Evolutionary conservation across 2,888 invertebrate genomes (phyloP).

Genomic region (Lamellibrachia columna): DNA sequence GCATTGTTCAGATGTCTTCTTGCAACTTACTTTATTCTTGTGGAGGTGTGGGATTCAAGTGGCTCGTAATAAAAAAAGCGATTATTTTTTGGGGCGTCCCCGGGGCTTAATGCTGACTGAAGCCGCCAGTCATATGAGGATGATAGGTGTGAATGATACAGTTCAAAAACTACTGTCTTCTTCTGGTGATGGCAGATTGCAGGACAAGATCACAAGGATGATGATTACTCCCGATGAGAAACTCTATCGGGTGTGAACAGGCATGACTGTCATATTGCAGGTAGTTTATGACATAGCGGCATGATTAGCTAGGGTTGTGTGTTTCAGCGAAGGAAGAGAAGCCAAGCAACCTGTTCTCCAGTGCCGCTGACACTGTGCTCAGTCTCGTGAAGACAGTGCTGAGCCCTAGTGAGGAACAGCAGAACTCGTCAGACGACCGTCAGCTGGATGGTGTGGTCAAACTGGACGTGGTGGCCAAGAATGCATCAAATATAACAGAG

Average conservation of each 20-base stretch:
- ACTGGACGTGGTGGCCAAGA: conserved; percentile 8
- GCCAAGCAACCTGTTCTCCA: conserved; percentile 11
- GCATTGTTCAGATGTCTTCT: not conserved
- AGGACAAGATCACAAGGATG: no score
- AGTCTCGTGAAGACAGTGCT: conserved; percentile 43
- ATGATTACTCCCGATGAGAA: no score
- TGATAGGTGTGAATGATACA: no score
- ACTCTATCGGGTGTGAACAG: no score
- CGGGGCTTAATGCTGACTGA: not conserved
- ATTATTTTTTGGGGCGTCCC: not conserved
- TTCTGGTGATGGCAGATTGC: no score
- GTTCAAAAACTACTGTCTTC: no score
- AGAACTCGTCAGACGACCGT: not conserved
- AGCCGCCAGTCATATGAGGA: no score
- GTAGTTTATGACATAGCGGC: not conserved
- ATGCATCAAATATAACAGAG: not conserved
- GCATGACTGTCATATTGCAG: not conserved
- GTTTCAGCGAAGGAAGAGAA: conserved; percentile 23
- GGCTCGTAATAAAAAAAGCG: not conserved
- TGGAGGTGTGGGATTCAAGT: not conserved
- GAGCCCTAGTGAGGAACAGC: conserved; percentile 24
- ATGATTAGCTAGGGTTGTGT: not conserved
- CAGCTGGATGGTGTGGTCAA: not conserved
- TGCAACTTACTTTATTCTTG: not conserved
- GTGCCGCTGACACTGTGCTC: conserved; percentile 39